Evolutionary conservation across 2,113 vertebrate species (phyloP).

Genomic region (Numenius arquata): DNA sequence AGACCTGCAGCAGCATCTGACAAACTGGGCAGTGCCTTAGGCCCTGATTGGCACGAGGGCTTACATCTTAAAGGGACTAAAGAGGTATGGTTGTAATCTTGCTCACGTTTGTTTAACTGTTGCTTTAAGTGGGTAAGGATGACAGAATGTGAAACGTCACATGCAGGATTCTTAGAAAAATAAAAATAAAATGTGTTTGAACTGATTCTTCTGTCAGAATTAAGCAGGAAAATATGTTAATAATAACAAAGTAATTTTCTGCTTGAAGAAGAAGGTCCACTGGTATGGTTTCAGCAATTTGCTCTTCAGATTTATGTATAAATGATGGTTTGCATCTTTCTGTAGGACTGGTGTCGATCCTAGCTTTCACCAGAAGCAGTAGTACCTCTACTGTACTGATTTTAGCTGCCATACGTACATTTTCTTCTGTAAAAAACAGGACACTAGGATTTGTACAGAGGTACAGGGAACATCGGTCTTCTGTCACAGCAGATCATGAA

Average conservation of each 20-base stretch:
- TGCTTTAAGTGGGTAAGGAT: background rate
- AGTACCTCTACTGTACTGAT: background rate
- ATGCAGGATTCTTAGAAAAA: background rate
- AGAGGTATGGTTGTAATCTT: constrained; percentile 69
- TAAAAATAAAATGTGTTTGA: background rate
- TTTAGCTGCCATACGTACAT: background rate
- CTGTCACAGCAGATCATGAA: background rate
- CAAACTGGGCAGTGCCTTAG: constrained; percentile 86
- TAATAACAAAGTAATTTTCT: background rate
- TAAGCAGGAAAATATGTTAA: background rate
- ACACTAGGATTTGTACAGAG: background rate
- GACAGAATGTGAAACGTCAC: background rate
- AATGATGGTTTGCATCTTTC: background rate
- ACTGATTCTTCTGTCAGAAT: background rate
- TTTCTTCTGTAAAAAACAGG: background rate
- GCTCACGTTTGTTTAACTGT: background rate
- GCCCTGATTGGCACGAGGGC: constrained; percentile 93
- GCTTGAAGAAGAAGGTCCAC: background rate
- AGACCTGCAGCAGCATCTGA: background rate
- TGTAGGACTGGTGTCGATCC: background rate
- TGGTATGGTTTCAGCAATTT: background rate
- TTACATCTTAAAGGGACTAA: constrained; percentile 84
- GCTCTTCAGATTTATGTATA: background rate
- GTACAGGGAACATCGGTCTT: background rate
- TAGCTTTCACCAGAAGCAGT: background rate